phyloP scores from a whole-genome alignment of 1,140 invertebrate species.

The Drosophila mojavensis region DNA sequence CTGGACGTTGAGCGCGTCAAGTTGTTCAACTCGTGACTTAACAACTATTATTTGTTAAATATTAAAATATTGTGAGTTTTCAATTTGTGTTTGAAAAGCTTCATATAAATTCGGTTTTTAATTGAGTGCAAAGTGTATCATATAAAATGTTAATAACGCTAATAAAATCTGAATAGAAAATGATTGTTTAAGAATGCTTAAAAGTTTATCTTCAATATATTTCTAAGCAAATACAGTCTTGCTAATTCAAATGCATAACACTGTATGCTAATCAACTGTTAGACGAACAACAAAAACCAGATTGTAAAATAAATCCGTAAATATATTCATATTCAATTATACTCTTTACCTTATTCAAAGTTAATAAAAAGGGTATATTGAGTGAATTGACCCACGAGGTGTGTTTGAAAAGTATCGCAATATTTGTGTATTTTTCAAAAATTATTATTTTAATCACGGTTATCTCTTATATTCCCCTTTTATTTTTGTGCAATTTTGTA shows the following conservation, averaged over 20 bases:
- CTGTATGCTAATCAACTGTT: conserved; percentile 3
- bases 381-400: too few relatives aligned
- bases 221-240: not conserved
- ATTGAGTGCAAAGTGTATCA: too few relatives aligned
- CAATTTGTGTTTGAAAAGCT: not conserved
- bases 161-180: not conserved
- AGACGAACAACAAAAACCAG: not conserved
- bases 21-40: conserved; percentile 36
- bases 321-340: conserved; percentile 8
- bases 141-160: not conserved
- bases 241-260: conserved; percentile 17
- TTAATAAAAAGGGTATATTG: too few relatives aligned
- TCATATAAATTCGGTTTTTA: too few relatives aligned
- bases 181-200: not conserved
- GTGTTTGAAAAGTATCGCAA: too few relatives aligned
- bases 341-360: not conserved
- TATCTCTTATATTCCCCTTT: too few relatives aligned
- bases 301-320: not conserved
- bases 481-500: too few relatives aligned
- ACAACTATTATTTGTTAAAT: conserved; percentile 6
- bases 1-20: conserved; percentile 65
- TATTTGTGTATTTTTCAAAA: too few relatives aligned
- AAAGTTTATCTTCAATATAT: not conserved
- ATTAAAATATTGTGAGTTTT: conserved; percentile 5
- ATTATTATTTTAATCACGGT: too few relatives aligned